Evolutionary conservation across 92 coral and sea anemone species (phyloP), one percentile per base, ranked within the genome.

Genomic region (Zoanthus solanderi): DNA sequence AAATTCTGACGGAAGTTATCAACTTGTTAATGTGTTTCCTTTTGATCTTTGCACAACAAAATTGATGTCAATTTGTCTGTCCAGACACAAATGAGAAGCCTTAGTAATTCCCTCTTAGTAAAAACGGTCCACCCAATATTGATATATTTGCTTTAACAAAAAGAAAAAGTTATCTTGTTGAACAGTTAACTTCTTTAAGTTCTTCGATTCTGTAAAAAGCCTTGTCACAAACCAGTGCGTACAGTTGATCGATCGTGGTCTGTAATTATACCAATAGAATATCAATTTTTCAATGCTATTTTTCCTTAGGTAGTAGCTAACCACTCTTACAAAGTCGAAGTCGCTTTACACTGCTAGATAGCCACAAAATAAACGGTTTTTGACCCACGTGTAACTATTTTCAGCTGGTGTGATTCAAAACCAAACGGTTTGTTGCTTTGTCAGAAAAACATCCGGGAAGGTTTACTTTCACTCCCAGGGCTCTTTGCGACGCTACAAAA

Each of bases 351-450:
- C 74, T 50, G 76, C 60, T 83, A 47, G 58, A 58, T 15, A 58
- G 83, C 75, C 79, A 54, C 87, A 91, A 87, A 68, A 71, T 17
- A 85, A 75, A 45, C 53, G 65, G 71, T 68, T 58, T 56, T 76
- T 76, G 76, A 42, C 73, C 71, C 93, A 91, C 93, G 91, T 91
- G 93, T 65, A 42, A 37, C 30, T 46, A 78, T 17, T 75, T 23
- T 83, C 86, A 73, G 85, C 85, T 80, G 85, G 85, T 80, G 37
- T 67, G 50, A 84, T 90, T 83, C 77, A 90, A 90, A 90, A 72
- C 85, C 91, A 91, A 91, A 91, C 79, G 71, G 78, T 72, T 84
- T 76, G 88, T 76, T 82, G 74, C 88, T 83, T 91, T 88, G 93
- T 82, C 85, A 84, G 87, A 32, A 11, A 5, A 15, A 81, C 93